phyloP scores from a whole-genome alignment of 2,888 invertebrate species.

The Prosopocoilus inquinatus region DNA sequence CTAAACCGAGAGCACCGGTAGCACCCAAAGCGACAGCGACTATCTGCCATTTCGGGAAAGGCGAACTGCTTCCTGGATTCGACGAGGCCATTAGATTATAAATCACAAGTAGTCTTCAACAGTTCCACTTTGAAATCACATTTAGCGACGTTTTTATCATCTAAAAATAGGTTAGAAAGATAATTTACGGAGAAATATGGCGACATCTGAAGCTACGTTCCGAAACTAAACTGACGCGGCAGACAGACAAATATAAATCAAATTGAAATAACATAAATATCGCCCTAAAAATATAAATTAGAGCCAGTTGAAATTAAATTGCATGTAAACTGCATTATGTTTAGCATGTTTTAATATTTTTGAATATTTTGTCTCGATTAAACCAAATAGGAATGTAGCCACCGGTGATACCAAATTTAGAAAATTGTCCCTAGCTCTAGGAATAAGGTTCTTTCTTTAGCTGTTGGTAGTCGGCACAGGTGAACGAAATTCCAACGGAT shows the following conservation, averaged over 20 bases:
- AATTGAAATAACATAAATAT: no score
- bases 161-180: conserved; percentile 15
- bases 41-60: conserved; percentile 82
- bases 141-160: conserved; percentile 9
- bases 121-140: conserved; percentile 13
- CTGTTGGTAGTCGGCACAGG: no score
- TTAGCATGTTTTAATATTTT: no score
- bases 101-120: conserved; percentile 3
- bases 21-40: conserved; percentile 81
- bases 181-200: neutral
- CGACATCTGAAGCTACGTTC: neutral
- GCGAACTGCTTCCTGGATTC: conserved; percentile 41
- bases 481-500: conserved; percentile 2
- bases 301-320: no score
- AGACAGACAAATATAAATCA: no score
- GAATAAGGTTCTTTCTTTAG: no score
- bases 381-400: no score
- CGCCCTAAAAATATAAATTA: no score
- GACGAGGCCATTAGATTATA: conserved; percentile 31
- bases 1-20: conserved; percentile 75
- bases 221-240: neutral
- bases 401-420: no score
- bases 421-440: no score
- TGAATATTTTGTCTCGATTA: no score
- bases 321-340: no score